These are phyloP conservation scores for Chiloscyllium plagiosum DNA, from an alignment of 2,113 vertebrate genomes.

Conservation along the genomic window DNA sequence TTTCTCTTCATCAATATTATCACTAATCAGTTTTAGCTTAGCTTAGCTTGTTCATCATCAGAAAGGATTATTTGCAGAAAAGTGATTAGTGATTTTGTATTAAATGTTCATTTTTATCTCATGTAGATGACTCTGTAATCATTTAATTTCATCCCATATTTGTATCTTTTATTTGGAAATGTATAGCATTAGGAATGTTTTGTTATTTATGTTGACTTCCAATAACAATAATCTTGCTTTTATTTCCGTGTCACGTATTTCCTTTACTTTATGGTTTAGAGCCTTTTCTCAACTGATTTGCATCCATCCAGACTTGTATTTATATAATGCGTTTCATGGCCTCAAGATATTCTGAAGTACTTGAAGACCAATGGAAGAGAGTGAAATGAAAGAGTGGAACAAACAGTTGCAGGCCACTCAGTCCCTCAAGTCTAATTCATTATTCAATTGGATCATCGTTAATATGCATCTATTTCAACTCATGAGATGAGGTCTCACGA, in stretches of 20 bases:
- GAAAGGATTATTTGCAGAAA: background rate
- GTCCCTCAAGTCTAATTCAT: background rate
- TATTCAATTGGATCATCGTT: background rate
- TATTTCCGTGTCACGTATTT: background rate
- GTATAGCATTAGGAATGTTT: background rate
- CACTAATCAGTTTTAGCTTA: background rate
- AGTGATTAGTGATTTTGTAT: background rate
- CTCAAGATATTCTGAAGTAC: background rate
- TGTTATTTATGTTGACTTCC: background rate
- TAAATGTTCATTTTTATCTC: background rate
- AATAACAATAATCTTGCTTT: background rate
- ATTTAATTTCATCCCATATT: background rate
- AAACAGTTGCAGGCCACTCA: background rate
- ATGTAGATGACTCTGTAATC: background rate
- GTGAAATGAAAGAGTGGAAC: background rate
- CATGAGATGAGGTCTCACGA: too few species aligned
- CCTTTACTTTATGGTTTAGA: background rate
- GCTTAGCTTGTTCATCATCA: background rate
- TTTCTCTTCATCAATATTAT: background rate
- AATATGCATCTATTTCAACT: background rate
- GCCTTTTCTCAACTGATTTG: background rate
- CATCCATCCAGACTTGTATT: background rate
- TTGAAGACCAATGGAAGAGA: background rate
- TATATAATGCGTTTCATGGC: background rate
- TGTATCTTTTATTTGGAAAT: background rate